phyloP scores from a whole-genome alignment of 2,888 invertebrate species.

The Catocala nupta region DNA sequence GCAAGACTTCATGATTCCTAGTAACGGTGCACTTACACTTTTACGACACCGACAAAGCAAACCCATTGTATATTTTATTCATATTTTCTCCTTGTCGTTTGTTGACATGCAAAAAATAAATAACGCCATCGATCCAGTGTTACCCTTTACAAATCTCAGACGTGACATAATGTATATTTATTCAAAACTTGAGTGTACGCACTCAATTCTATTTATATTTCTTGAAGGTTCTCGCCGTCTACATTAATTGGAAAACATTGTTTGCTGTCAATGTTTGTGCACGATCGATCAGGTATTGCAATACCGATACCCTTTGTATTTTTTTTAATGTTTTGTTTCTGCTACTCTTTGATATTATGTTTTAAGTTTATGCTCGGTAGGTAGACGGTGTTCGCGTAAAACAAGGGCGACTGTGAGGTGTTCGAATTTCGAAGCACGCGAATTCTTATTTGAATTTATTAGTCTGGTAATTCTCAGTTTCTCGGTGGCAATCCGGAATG shows the following conservation, averaged over 20 bases:
- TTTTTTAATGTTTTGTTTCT: slow-evolving; percentile 12
- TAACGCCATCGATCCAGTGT: neutral
- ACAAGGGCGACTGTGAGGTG: too few species aligned
- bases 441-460: too few species aligned
- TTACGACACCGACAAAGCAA: too few species aligned
- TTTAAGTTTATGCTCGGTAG: neutral
- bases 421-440: too few species aligned
- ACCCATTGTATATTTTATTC: too few species aligned
- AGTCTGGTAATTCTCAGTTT: too few species aligned
- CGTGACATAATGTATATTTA: slow-evolving; percentile 1
- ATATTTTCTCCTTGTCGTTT: neutral
- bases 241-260: slow-evolving; percentile 29
- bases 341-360: neutral
- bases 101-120: neutral
- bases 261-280: slow-evolving; percentile 26
- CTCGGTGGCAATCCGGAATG: too few species aligned
- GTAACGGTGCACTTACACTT: too few species aligned
- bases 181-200: slow-evolving; percentile 7
- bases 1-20: too few species aligned
- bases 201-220: slow-evolving; percentile 16
- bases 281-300: slow-evolving; percentile 16
- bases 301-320: slow-evolving; percentile 20
- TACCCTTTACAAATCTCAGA: neutral
- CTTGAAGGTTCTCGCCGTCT: slow-evolving; percentile 6
- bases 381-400: too few species aligned